Base-by-base conservation (phyloP, 2,888 invertebrate species). In the Hydroisotoma schaefferi region DNA sequence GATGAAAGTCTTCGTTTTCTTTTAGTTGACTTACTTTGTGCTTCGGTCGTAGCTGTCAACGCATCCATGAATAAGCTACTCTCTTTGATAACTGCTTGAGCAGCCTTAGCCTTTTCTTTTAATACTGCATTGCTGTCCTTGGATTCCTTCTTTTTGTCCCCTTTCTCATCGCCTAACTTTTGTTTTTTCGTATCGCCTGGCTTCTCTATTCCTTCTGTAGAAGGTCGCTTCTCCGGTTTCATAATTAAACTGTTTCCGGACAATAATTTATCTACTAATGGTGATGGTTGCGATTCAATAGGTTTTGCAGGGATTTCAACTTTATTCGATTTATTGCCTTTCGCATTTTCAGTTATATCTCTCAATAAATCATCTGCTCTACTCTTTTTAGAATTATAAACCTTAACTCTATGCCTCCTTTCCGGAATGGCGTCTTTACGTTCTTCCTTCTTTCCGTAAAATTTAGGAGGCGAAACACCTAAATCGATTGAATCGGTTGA, bases 31-130 rank as follows among this genome's bases (percentile, higher is more conserved):
- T 68, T 71, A n/a, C n/a, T n/a, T 2, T 58, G 26, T 0, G 49
- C 18, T 15, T 63, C 61, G 1, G 61, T 23, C 1, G 86, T 85
- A 1, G 87, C 88, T 68, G 84, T 83, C 33, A 95, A 79, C 0
- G 93, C 93, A 77, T 94, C 93, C 87, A 93, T 93, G 76, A 95
- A 95, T 78, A 92, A 86, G 74, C 90, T 90, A 75, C 93, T 93
- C 77, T 95, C 95, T 75, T 90, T 86, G 49, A 72, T 51, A 2
- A 59, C 52, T 1, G 26, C 58, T 1, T 43, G 1, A 15, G 48
- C 23, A 10, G 26, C n/a, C 18, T 28, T 71, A 48, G 73, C 73
- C 33, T 79, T 80, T 65, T 78, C 80, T 49, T 76, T 61, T 76
- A 75, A 4, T n/a, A n/a, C n/a, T 76, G 76, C 59, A 64, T 65